Evolutionary conservation across 2,888 invertebrate species (phyloP), one percentile per base, ranked within the genome.

Genomic region (Sesia bembeciformis): DNA sequence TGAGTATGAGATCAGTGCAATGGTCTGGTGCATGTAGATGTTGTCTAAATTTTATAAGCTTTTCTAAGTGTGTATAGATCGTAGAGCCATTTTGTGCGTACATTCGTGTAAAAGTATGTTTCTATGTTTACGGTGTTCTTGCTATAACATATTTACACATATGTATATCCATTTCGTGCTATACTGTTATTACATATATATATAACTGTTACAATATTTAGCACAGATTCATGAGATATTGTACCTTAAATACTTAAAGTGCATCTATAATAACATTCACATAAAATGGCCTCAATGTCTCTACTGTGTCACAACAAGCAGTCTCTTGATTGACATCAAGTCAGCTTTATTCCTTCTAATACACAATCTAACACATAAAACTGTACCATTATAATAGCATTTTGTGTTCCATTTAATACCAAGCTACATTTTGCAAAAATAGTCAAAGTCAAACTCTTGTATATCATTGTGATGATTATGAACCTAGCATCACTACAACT

Each of bases 381-480:
- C 66, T 67, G 23, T 23, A 23, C 23, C 23, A 69, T 64, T 61
- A 65, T 60, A 46, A 69, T 67, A 79, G 76, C 76, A 68, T 64
- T 46, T 75, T 67, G 78, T 79, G 74, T 78, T 72, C 58, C 49
- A 55, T 54, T 54, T 56, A 60, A 56, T 66, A 57, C 59, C 64
- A 78, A 76, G 68, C 80, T 82, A 78, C 64, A 65, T 69, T 54
- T 78, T 78, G 78, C 77, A 68, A 77, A 74, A 76, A 69, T 78
- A 78, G 72, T 87, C 89, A 89, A 89, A 89, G 89, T 89, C 89
- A 89, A 89, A 89, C 89, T 89, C 89, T 88, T 85, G 74, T 81
- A 76, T 78, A 58, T 70, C 71, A 66, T 76, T 79, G 77, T 83
- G 81, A 84, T 84, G 84, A 65, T 74, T 61, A 84, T 84, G 82